Conservation (phyloP, 2,113 vertebrate species). For the human region GRCh38 chr19:45498001-45498500, state of each 20-base stretch:
- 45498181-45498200: neutral
- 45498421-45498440: too few relatives aligned
- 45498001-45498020: too few relatives aligned
- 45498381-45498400: slow-evolving; percentile 53
- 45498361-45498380: slow-evolving; percentile 53
- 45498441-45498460: neutral
- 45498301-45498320: neutral
- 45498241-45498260: neutral
- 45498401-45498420: slow-evolving; percentile 43
- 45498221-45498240: neutral
- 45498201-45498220: neutral
- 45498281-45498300: neutral
- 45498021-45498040: neutral
- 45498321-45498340: neutral
- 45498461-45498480: slow-evolving; percentile 13
- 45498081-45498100: neutral
- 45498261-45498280: neutral
- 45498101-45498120: neutral
- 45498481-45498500: neutral
- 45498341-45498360: neutral
- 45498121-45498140: neutral
- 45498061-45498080: neutral
- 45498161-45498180: slow-evolving; percentile 14
- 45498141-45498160: neutral
- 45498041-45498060: neutral